Conservation (phyloP, 2,797 vertebrate species). For the Phataginus tricuspis region DNA sequence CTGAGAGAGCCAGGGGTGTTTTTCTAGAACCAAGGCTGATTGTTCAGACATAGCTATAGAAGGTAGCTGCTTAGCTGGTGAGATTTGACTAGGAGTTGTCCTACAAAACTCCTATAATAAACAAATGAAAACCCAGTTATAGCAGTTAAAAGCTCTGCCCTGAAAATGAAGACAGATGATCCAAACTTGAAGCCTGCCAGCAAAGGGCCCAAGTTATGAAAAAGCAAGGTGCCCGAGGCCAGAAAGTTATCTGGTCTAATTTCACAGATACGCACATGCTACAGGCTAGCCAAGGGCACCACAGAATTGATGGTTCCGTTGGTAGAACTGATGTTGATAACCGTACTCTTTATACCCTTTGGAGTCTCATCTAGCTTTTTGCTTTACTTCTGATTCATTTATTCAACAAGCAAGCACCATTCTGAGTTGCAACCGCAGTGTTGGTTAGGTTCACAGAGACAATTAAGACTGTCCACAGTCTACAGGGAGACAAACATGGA, state of each 20-base stretch:
- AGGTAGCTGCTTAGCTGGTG: background rate
- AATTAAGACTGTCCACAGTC: background rate
- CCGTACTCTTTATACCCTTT: too few species aligned
- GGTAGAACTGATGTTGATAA: background rate
- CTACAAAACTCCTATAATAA: background rate
- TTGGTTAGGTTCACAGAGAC: background rate
- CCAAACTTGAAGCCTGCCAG: background rate
- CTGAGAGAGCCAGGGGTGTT: background rate
- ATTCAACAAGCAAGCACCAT: background rate
- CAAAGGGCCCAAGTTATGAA: background rate
- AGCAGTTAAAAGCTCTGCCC: background rate
- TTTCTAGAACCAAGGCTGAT: background rate
- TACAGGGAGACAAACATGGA: too few species aligned
- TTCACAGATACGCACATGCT: background rate
- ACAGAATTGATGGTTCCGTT: background rate
- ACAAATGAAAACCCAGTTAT: background rate
- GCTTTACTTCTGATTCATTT: background rate
- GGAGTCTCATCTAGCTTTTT: background rate
- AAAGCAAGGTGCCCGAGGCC: background rate
- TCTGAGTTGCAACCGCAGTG: background rate
- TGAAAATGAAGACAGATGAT: background rate
- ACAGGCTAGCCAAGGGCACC: fast-evolving
- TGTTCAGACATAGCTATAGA: background rate
- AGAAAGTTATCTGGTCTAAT: background rate
- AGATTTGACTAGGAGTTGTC: background rate